phyloP scores from a whole-genome alignment of 2,113 vertebrate genomes.

The Probosciger aterrimus region DNA sequence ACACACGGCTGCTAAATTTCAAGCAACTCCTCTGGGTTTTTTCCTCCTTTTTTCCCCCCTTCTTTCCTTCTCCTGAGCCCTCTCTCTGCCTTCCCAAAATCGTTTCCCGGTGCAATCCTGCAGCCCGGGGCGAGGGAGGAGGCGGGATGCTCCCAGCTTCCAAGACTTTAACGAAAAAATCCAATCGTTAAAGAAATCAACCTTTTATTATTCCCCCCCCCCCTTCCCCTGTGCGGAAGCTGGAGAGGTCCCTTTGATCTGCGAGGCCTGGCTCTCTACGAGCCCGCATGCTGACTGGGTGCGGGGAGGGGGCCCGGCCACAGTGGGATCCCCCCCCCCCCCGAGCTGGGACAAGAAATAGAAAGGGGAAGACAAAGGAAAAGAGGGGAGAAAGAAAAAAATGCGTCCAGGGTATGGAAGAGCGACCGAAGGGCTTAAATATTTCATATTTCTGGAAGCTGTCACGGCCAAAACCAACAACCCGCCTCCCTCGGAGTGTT shows the following conservation, averaged over 20 bases:
- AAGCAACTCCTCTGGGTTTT: not conserved
- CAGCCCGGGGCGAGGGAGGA: not conserved
- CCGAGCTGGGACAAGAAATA: not conserved
- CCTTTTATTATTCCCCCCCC: not conserved
- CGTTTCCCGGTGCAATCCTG: not conserved
- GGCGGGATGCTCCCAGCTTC: not conserved
- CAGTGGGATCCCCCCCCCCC: not conserved
- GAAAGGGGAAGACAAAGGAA: not conserved
- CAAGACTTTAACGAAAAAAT: constrained; percentile 8
- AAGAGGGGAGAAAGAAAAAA: too few species aligned
- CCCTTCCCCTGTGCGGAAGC: not conserved
- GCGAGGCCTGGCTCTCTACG: constrained; percentile 39
- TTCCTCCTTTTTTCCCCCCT: rapidly evolving
- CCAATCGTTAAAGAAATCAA: constrained; percentile 26
- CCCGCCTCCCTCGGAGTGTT: constrained; percentile 15
- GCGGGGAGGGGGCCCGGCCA: not conserved
- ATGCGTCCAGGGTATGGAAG: not conserved
- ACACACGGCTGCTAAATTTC: not conserved
- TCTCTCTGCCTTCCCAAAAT: not conserved
- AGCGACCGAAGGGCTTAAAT: constrained; percentile 4
- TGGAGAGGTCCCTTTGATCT: constrained; percentile 40
- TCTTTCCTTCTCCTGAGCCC: not conserved
- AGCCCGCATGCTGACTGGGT: not conserved
- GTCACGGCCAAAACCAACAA: constrained; percentile 55
- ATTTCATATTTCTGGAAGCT: constrained; percentile 58